Conservation (phyloP, 2,113 vertebrate genomes). For the Dicaeum eximium region DNA sequence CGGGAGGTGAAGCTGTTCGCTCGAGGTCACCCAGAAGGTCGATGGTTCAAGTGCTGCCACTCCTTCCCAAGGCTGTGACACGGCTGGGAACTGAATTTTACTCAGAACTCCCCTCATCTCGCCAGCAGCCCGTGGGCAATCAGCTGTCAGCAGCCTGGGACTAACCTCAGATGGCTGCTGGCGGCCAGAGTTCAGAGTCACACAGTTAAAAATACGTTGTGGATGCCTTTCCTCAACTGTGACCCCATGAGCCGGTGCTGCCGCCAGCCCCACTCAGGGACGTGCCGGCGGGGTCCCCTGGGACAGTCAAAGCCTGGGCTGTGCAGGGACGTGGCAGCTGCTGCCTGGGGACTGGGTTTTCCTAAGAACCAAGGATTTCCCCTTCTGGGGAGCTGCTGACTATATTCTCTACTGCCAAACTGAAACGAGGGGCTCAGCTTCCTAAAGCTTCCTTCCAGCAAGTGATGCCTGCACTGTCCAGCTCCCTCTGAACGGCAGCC, state of each 20-base stretch:
- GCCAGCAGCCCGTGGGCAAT: background rate
- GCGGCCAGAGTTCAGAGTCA: background rate
- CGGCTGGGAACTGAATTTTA: background rate
- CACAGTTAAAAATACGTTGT: constrained; percentile 37
- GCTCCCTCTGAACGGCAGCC: background rate
- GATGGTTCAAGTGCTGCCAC: background rate
- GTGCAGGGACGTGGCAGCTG: background rate
- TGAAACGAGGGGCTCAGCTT: background rate
- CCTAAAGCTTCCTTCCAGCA: background rate
- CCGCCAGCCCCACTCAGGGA: background rate
- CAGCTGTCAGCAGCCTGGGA: background rate
- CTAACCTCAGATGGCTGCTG: background rate
- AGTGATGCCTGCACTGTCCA: fast-evolving
- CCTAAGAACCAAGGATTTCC: background rate
- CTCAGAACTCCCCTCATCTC: background rate
- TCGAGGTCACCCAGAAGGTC: constrained; percentile 6
- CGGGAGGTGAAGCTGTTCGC: background rate
- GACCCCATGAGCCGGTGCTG: background rate
- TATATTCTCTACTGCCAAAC: background rate
- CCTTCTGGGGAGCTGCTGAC: background rate
- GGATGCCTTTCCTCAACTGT: constrained; percentile 34
- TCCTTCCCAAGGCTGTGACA: background rate
- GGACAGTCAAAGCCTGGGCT: background rate
- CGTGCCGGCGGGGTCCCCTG: fast-evolving
- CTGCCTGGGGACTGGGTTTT: background rate